phyloP scores from a whole-genome alignment of 2,797 vertebrate species.

The Peromyscus nudipes region DNA sequence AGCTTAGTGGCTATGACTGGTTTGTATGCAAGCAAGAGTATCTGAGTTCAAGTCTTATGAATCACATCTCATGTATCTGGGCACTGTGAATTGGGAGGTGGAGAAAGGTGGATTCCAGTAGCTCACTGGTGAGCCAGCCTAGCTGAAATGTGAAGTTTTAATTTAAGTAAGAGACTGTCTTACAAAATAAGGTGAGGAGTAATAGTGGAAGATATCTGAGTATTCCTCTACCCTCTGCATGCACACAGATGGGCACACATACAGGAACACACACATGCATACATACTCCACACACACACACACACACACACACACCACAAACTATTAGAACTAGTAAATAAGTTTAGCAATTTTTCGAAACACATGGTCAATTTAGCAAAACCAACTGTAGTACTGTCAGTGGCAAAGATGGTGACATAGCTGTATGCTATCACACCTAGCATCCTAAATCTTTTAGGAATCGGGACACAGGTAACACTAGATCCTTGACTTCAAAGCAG shows the following conservation, averaged over 20 bases:
- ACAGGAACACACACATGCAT: neutral
- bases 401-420: neutral
- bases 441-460: neutral
- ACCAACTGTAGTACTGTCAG: neutral
- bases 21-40: neutral
- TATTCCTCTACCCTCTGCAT: neutral
- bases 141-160: neutral
- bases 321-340: neutral
- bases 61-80: neutral
- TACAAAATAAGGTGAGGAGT: neutral
- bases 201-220: neutral
- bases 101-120: neutral
- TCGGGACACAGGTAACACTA: neutral
- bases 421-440: neutral
- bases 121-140: neutral
- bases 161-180: neutral
- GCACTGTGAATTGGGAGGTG: neutral
- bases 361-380: neutral
- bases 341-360: neutral
- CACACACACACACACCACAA: neutral
- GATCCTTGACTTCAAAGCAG: neutral
- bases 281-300: neutral
- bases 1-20: neutral
- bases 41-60: neutral
- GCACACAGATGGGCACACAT: neutral